Percentiles rank a stretch among this genome's conserved stretches.
phyloP scores from a whole-genome alignment of 2,797 vertebrate genomes.

The Mormyrops boulengeri region DNA sequence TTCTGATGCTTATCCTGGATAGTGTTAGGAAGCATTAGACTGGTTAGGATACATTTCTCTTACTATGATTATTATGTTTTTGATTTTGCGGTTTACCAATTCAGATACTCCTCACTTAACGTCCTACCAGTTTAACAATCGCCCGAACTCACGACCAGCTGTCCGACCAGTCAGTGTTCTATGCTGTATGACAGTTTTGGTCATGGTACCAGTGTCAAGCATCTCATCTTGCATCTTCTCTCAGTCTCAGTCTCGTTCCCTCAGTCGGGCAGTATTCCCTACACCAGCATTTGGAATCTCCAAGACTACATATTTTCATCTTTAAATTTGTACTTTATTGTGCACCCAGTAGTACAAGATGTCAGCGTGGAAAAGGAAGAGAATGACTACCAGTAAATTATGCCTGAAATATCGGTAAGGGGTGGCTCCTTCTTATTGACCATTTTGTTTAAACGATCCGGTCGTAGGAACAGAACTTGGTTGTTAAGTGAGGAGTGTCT shows the following conservation, averaged over 20 bases:
- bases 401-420: not conserved
- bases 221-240: not conserved
- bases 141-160: not conserved
- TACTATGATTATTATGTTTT: not conserved
- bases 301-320: not conserved
- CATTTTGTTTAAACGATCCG: not conserved
- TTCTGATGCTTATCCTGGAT: not conserved
- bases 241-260: not conserved
- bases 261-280: not conserved
- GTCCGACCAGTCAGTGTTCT: not conserved
- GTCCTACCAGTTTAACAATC: not conserved
- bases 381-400: not conserved
- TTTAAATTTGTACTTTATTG: not conserved
- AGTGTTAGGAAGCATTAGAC: not conserved
- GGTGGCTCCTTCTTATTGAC: not conserved
- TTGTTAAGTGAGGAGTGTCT: not conserved
- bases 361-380: not conserved
- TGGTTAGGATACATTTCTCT: not conserved
- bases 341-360: not conserved
- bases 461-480: not conserved
- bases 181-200: not conserved
- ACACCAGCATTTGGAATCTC: not conserved
- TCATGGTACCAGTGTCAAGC: not conserved
- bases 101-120: not conserved
- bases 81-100: not conserved